Base-by-base conservation (phyloP, 2,797 vertebrate species). In the Ceryle rudis region DNA sequence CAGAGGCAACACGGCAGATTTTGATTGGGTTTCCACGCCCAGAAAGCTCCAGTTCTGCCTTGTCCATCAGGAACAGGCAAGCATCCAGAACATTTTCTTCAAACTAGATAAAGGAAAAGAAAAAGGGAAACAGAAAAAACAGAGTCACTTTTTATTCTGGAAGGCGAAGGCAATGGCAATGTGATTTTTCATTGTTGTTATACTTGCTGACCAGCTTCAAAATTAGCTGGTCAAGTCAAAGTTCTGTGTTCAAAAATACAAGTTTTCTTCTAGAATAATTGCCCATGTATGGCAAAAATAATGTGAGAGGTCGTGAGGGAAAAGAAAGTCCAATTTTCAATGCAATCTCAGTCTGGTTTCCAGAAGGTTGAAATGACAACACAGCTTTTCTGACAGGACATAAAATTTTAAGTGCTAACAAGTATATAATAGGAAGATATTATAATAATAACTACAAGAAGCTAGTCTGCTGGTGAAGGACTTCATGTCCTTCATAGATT, bases 61-160 rank as follows among this genome's bases (percentile, higher is more conserved):
- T 98, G 97, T 99, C 99, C 99, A 99, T 98, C 95, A 99, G 95
- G 79, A 98, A 98, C 22, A 99, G 97, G 92, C 99, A 99, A 79
- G 99, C 98, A 28, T 99, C 99, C 92, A 99, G 98, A 85, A 99
- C 69, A 31, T 98, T 98, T 28, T 98, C 98, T 98, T 99, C 99
- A 98, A 99, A 99, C 99, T 99, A 89, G 83, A 86, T 51, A 73
- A 70, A 70, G 81, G n/a, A 47, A 66, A 66, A 81, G 26, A 83
- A 71, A 95, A 54, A 95, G 11, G 8, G 49, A 44, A 73, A 70
- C n/a, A 75, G 25, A 79, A 57, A 39, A 97, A 90, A 73, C 4
- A 11, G 6, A 29, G 57, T 92, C 5, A 79, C 10, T 69, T 47
- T 80, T 75, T 35, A 80, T 66, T 94, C 60, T 71, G 23, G 31